Evolutionary conservation across 2,888 invertebrate species (phyloP).

Genomic region (Watsonalla cultraria): DNA sequence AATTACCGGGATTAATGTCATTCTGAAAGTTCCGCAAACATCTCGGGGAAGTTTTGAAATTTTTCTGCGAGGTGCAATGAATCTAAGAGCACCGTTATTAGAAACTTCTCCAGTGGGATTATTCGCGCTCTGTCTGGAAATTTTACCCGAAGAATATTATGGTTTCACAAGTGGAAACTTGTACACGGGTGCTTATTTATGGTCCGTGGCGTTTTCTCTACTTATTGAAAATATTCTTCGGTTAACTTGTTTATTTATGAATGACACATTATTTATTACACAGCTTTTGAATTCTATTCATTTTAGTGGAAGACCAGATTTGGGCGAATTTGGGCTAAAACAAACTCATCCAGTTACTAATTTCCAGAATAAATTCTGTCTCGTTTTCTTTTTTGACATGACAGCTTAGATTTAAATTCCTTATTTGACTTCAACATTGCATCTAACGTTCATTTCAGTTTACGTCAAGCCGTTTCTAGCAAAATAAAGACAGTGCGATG

Average conservation of each 20-base stretch:
- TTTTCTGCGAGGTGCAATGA: constrained; percentile 67
- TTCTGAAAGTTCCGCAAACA: constrained; percentile 58
- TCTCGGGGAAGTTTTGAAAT: constrained; percentile 49
- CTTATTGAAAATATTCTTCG: too few relatives aligned
- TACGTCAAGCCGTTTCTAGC: constrained; percentile 6
- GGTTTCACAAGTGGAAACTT: constrained; percentile 35
- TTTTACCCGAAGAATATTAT: constrained; percentile 38
- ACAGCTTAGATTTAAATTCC: background rate
- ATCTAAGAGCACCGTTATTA: constrained; percentile 64
- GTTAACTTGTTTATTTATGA: too few relatives aligned
- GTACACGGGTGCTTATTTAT: constrained; percentile 18
- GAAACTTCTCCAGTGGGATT: constrained; percentile 59
- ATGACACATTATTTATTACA: too few relatives aligned
- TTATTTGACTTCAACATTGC: background rate
- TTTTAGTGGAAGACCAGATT: too few relatives aligned
- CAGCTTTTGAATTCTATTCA: too few relatives aligned
- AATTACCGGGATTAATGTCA: constrained; percentile 59
- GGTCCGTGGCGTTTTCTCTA: background rate
- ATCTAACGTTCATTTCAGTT: background rate
- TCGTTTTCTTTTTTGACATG: background rate
- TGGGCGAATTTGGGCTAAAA: background rate
- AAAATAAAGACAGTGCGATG: constrained; percentile 19
- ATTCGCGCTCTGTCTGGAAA: constrained; percentile 39
- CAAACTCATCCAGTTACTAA: background rate
- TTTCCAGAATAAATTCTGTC: background rate